Base-by-base conservation (phyloP, 2,888 invertebrate genomes). In the Aplocera efformata region DNA sequence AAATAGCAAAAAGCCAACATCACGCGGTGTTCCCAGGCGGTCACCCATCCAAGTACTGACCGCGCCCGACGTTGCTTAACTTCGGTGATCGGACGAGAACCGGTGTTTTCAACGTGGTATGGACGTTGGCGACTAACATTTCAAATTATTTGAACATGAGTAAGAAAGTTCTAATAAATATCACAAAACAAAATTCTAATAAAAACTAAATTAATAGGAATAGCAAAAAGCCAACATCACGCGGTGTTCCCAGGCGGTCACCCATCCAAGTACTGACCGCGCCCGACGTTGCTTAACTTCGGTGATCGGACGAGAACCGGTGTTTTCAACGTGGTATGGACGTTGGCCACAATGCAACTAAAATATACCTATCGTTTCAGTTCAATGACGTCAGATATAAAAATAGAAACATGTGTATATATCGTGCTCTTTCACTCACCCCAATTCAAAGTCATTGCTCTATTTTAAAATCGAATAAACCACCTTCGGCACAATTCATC, bases 11-110 rank as follows among this genome's bases (percentile, higher is more conserved):
- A 53, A 50, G 47, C 51, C 48, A 53, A 56, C 50, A 44, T 45
- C 47, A 62, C 63, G 62, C 45, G 58, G 69, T 71, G 69, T 70
- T 71, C 71, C 67, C 72, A 79, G 72, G 79, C 78, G 78, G 80
- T 81, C 82, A 81, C 80, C 80, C 82, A 82, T 81, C 81, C 79
- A 84, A 80, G 81, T 82, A 83, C 81, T 82, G 77, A 82, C 74
- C 74, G 64, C 80, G 80, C 80, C 81, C 80, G 74, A 80, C 71
- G 80, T 76, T 80, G 79, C 79, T 79, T 82, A 77, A 80, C 79
- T 79, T 80, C 78, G 75, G 77, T 79, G 78, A 78, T 80, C 76
- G 77, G 77, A 79, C 77, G 77, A 78, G 75, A 78, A 76, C 74
- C 74, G 74, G 76, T 75, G 74, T 74, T 50, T 75, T 77, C 75